Evolutionary conservation across 2,113 vertebrate genomes (phyloP), one percentile per base, ranked within the genome.

Genomic region (Antigone vipio): DNA sequence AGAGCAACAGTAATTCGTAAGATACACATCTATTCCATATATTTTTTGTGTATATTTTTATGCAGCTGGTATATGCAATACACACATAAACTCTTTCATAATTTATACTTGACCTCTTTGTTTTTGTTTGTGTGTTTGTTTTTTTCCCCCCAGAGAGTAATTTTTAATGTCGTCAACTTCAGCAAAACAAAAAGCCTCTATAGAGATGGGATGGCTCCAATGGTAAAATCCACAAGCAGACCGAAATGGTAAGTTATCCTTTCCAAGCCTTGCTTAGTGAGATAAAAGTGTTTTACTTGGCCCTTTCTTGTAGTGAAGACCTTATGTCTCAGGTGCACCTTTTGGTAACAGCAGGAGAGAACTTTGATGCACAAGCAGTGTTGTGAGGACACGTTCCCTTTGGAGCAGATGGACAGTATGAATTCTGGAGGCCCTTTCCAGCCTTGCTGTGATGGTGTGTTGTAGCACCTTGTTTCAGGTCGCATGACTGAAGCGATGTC

Each of bases 141-240:
- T 44, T 55, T n/a, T 3, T 2, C 4, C 0, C 11, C 52, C 84
- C 98, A 99, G 99, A 99, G 99, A 91, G 98, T 99, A 40, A 99
- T 99, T 97, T 99, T 99, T 98, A 99, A 99, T 76, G 98, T 99
- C 8, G 99, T 99, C 93, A 99, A 99, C 98, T 99, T 99, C 98
- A 99, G 99, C 93, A 99, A 99, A 98, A 99, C 99, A 84, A 99
- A 99, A 98, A 99, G 99, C 96, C 98, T 99, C 82, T 99, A 99
- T 56, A 98, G 99, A 98, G 99, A 99, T 95, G 99, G 99, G 50
- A 99, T 99, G 99, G 98, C 99, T 80, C 99, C 99, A 23, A 98
- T 99, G 95, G 99, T 99, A 94, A 99, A 99, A 98, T 99, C 99
- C 45, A 99, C 99, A 81, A 99, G 99, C 97, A 97, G 99, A 88